Conservation (phyloP, 2,888 invertebrate species). For the Lepetodrilus schrolli region DNA sequence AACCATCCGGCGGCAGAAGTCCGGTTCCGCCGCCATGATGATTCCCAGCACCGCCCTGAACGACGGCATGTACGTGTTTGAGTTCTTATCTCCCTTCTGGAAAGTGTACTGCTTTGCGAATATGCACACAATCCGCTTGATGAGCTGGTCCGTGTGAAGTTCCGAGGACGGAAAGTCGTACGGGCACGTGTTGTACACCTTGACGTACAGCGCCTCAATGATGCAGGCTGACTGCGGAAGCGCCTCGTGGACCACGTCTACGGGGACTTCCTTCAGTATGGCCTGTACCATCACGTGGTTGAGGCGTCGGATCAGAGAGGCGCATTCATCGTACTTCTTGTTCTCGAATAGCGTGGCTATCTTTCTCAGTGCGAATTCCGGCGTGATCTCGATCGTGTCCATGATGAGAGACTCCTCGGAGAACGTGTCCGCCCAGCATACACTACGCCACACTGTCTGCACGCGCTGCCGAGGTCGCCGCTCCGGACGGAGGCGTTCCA, state of each 20-base stretch:
- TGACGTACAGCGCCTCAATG: constrained; percentile 85
- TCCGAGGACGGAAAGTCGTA: constrained; percentile 75
- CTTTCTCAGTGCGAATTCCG: constrained; percentile 77
- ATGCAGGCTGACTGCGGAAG: constrained; percentile 90
- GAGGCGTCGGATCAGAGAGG: constrained; percentile 86
- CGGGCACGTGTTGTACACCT: constrained; percentile 76
- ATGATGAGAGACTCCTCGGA: constrained; percentile 57
- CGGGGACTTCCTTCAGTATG: constrained; percentile 82
- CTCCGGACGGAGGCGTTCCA: constrained; percentile 56
- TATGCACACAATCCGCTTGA: constrained; percentile 89
- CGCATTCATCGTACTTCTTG: constrained; percentile 89
- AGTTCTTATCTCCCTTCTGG: constrained; percentile 44
- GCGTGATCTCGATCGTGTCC: constrained; percentile 74
- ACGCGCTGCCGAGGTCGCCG: constrained; percentile 53
- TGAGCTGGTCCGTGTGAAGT: constrained; percentile 83
- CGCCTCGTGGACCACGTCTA: constrained; percentile 90
- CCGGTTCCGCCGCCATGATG: constrained; percentile 77
- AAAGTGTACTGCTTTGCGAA: constrained; percentile 77
- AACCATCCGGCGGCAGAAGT: constrained; percentile 81
- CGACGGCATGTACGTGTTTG: constrained; percentile 59
- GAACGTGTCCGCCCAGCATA: constrained; percentile 59
- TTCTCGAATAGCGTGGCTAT: constrained; percentile 90
- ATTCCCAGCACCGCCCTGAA: constrained; percentile 69
- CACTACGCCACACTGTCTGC: constrained; percentile 61
- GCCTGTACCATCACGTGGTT: constrained; percentile 85